Base-by-base conservation (phyloP, 2,113 vertebrate species). In the Siphamia tubifer region DNA sequence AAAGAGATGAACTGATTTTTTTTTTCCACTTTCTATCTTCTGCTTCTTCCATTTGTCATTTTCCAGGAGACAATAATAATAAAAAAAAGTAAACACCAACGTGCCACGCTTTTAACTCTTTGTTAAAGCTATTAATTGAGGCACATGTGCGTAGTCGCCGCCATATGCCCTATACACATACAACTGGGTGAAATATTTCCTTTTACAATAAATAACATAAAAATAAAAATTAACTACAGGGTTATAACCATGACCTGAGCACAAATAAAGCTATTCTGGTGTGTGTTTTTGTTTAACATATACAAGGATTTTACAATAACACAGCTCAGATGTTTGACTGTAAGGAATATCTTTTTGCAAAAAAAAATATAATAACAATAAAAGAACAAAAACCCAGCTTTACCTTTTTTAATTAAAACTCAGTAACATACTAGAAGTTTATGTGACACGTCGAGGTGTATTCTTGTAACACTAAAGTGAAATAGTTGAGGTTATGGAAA, bases 121-220 rank as follows among this genome's bases (percentile, higher is more conserved):
- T 28, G 39, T 16, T 12, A 12, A n/a, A 72, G 44, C 66, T 78
- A 67, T 55, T 42, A 63, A 44, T 68, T 43, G 27, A 54, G 17
- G 28, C 17, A 20, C 7, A 15, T 25, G 20, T 24, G 8, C 30
- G 8, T 30, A 17, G 35, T 65, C 31, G 35, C n/a, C 8, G n/a
- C 52, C 7, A 40, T 11, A 32, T 15, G 13, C 27, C 31, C 12
- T 4, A 13, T 25, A 24, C 25, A 58, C 42, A 63, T 28, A 75
- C 48, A 58, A n/a, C 19, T n/a, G 4, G n/a, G 34, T n/a, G 13
- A 32, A 20, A 44, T 16, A 2, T 16, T 48, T 24, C 15, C 44
- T 31, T n/a, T 4, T 4, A 34, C 1, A 34, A 34, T 11, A 11
- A 34, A 32, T 8, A 32, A 32, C 8, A 5, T 11, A 9, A 34